Evolutionary conservation across 2,797 vertebrate species (phyloP), one percentile per base, ranked within the genome.

Genomic region (Mormyrops boulengeri): DNA sequence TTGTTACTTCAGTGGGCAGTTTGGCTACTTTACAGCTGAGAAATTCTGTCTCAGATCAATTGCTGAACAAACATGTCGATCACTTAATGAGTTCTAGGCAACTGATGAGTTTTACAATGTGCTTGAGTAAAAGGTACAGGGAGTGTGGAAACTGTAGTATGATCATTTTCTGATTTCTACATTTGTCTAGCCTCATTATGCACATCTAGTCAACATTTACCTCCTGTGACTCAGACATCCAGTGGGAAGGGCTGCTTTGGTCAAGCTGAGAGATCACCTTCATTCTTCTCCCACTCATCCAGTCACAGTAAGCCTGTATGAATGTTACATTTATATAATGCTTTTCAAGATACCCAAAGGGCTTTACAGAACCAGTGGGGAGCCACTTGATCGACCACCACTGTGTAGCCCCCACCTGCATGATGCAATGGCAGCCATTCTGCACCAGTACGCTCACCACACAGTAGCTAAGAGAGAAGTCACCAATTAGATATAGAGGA

Each of bases 281-380:
- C 94, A 0, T 95, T 95, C 92, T 26, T 95, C 90, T 91, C 94
- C 89, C 94, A 95, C 77, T 92, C 91, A 5, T 50, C 93, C 87
- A 89, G 26, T 89, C 92, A 90, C 92, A 94, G 95, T 96, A 95
- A 94, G 94, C 89, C 85, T 38, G 12, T 73, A 38, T 17, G 30
- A 38, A 73, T 14, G 66, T 69, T 14, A 69, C 66, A 69, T 69
- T 5, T 14, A 69, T 34, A 69, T 38, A 6, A 4, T 5, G 30
- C 26, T 69, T 69, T 69, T 69, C 62, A 69, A 69, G 26, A 69
- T 12, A 14, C 62, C 26, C 9, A 69, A 34, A 69, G 26, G 2
- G 26, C 26, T 14, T 69, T n/a, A 22, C 66, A 69, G 66, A 69
- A 30, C 60, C 60, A 66, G 2, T 62, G 60, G 9, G 62, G 62